A percentile compares a stretch with the other conserved stretches of the same genome.
Conservation (phyloP, 2,888 invertebrate genomes). For the Cephus rjabovi region DNA sequence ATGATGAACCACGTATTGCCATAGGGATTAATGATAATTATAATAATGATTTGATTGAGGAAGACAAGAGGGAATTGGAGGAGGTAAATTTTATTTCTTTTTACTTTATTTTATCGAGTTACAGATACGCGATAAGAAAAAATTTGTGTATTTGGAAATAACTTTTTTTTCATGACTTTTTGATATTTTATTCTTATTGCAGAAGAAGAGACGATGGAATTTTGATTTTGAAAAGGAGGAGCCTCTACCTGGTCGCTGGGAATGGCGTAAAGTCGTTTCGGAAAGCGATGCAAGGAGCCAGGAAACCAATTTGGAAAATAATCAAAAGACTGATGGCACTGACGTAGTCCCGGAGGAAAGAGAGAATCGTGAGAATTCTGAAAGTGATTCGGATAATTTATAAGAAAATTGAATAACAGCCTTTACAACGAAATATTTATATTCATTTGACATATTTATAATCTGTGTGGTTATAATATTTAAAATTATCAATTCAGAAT, state of each 20-base stretch:
- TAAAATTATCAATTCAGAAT: no score
- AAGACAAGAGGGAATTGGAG: constrained; percentile 38
- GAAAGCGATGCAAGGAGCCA: constrained; percentile 13
- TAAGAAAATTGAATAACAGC: no score
- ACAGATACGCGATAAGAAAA: no score
- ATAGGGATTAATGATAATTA: constrained; percentile 41
- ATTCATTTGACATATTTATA: no score
- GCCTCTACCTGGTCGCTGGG: constrained; percentile 67
- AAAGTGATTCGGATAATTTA: no score
- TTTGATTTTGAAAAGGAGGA: constrained; percentile 71
- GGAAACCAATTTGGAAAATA: background rate
- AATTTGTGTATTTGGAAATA: background rate
- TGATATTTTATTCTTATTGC: no score
- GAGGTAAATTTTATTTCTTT: constrained; percentile 37
- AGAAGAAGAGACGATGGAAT: constrained; percentile 68
- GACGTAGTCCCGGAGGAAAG: background rate
- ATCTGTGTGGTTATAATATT: no score
- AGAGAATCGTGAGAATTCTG: background rate
- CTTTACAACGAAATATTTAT: no score
- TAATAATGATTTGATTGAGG: constrained; percentile 45
- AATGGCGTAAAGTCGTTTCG: constrained; percentile 65
- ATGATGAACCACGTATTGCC: constrained; percentile 25
- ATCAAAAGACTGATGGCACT: background rate
- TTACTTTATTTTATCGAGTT: background rate
- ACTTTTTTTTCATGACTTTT: no score